Evolutionary conservation across 2,888 invertebrate species (phyloP).

Genomic region (Hydrotaea cyrtoneurina): DNA sequence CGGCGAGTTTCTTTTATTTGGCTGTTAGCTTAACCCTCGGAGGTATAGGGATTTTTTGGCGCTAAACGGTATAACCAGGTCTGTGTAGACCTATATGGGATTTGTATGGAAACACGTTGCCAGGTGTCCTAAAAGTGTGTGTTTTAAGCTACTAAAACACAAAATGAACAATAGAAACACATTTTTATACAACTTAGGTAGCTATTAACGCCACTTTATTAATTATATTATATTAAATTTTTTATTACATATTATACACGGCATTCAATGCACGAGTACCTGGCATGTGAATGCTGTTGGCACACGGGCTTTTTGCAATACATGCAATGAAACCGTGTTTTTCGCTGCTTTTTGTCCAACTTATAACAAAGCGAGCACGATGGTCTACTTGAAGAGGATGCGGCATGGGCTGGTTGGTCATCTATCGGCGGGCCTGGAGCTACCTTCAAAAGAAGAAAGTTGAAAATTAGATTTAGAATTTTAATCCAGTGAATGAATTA

Average conservation of each 20-base stretch:
- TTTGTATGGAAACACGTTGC: too few relatives aligned
- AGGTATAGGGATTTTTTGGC: too few relatives aligned
- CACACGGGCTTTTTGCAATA: background rate
- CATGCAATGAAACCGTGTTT: constrained; percentile 11
- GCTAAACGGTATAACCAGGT: too few relatives aligned
- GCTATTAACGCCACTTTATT: background rate
- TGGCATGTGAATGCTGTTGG: constrained; percentile 20
- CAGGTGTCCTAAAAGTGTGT: too few relatives aligned
- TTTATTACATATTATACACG: constrained; percentile 4
- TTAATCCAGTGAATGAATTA: background rate
- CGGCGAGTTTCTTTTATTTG: too few relatives aligned
- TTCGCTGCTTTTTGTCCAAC: constrained; percentile 31
- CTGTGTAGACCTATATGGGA: too few relatives aligned
- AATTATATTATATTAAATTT: background rate
- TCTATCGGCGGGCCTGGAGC: constrained; percentile 5
- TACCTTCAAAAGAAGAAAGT: constrained; percentile 19
- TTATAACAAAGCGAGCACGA: background rate
- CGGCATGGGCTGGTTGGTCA: background rate
- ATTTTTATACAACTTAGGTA: background rate
- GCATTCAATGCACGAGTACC: constrained; percentile 16
- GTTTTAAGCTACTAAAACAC: too few relatives aligned
- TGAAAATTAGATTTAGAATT: background rate
- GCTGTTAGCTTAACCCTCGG: too few relatives aligned
- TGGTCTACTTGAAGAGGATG: background rate
- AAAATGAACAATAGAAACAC: background rate